A percentile compares a stretch with the other conserved stretches of the same genome.
Conservation (phyloP, 2,113 vertebrate species). For the Poecile atricapillus region DNA sequence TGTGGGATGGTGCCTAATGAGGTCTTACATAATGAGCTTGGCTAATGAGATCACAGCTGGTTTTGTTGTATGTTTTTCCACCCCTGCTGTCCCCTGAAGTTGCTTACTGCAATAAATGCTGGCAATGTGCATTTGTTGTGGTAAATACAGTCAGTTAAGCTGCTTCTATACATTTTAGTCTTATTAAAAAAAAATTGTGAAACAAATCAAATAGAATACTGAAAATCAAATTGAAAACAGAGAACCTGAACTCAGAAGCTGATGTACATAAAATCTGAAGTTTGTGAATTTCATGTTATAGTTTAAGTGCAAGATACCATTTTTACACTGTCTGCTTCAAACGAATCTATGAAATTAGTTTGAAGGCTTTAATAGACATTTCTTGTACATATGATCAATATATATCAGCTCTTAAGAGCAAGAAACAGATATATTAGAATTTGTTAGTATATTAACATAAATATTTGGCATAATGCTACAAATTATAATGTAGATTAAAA, state of each 20-base stretch:
- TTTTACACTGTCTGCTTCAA: neutral
- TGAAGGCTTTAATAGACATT: neutral
- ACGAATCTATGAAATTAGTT: neutral
- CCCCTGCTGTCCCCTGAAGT: neutral
- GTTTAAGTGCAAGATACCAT: neutral
- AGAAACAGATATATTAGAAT: neutral
- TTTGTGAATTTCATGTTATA: neutral
- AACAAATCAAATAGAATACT: neutral
- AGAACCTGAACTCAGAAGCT: neutral
- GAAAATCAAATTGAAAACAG: neutral
- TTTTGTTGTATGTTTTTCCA: conserved; percentile 11
- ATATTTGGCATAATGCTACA: neutral
- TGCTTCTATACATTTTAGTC: neutral
- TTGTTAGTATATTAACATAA: neutral
- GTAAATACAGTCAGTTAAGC: neutral
- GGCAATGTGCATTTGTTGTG: neutral
- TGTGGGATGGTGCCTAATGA: conserved; percentile 42
- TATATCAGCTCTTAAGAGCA: neutral
- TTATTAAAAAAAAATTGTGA: neutral
- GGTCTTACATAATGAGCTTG: conserved; percentile 63
- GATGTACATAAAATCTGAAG: neutral
- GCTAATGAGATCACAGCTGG: conserved; percentile 62
- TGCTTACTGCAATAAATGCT: neutral
- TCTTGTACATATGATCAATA: neutral
- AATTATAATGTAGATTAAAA: neutral